These are phyloP conservation scores for Andrena flavipes DNA, from an alignment of 2,888 invertebrate species.

Conservation along the genomic window DNA sequence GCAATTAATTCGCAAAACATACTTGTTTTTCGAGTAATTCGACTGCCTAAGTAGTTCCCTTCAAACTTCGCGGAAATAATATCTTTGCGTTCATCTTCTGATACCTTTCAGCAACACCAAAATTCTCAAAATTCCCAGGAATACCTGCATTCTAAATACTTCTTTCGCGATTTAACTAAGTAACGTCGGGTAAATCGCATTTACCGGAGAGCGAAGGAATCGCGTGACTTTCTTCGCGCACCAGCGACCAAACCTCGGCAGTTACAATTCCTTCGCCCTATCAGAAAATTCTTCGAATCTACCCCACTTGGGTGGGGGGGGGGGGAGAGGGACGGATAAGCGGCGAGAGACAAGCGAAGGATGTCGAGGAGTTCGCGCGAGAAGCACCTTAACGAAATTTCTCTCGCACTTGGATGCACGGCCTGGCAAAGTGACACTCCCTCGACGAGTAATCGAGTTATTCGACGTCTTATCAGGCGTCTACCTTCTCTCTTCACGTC, in stretches of 20 bases:
- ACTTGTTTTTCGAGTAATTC: too few relatives aligned
- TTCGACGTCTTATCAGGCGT: slow-evolving; percentile 77
- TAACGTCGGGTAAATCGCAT: too few relatives aligned
- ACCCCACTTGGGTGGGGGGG: neutral
- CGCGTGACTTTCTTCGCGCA: neutral
- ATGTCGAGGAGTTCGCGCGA: slow-evolving; percentile 45
- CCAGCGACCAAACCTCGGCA: neutral
- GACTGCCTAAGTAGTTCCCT: too few relatives aligned
- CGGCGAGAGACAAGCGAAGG: slow-evolving; percentile 53
- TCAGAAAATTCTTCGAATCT: slow-evolving; percentile 29
- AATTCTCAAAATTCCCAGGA: too few relatives aligned
- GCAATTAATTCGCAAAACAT: too few relatives aligned
- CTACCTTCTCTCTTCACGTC: slow-evolving; percentile 55
- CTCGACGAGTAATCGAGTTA: slow-evolving; percentile 81
- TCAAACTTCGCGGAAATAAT: too few relatives aligned
- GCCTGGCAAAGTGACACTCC: slow-evolving; percentile 80
- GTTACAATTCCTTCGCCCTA: slow-evolving; percentile 10
- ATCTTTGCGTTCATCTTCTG: too few relatives aligned
- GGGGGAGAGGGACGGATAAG: slow-evolving; percentile 46
- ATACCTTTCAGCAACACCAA: too few relatives aligned
- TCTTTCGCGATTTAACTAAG: too few relatives aligned
- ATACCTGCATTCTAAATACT: too few relatives aligned
- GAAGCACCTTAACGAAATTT: slow-evolving; percentile 79
- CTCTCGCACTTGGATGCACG: slow-evolving; percentile 72
- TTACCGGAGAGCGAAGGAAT: too few relatives aligned